phyloP scores from a whole-genome alignment of 2,113 vertebrate genomes.

The Eretmochelys imbricata region DNA sequence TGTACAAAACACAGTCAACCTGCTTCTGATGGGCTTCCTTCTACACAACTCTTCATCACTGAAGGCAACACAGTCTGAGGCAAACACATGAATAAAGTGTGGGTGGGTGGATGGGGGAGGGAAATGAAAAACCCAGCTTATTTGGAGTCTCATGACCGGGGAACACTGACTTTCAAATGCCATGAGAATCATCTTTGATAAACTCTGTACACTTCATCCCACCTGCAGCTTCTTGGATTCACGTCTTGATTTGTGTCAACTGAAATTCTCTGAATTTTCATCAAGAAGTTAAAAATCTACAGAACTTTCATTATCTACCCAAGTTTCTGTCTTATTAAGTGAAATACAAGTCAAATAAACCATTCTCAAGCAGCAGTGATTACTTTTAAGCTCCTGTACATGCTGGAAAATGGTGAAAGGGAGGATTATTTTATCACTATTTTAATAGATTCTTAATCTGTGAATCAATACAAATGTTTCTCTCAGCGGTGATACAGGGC shows the following conservation, averaged over 20 bases:
- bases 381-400: conserved; percentile 63
- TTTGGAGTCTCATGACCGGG: conserved; percentile 21
- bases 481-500: conserved; percentile 43
- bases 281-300: conserved; percentile 73
- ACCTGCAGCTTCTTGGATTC: conserved; percentile 70
- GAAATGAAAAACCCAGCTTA: neutral
- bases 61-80: neutral
- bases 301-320: conserved; percentile 71
- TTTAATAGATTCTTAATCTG: conserved; percentile 76
- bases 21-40: neutral
- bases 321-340: conserved; percentile 73
- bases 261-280: conserved; percentile 75
- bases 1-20: neutral
- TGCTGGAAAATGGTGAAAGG: neutral
- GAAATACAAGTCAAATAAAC: conserved; percentile 72
- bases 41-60: neutral
- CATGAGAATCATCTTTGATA: conserved; percentile 58
- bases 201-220: conserved; percentile 49
- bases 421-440: conserved; percentile 70
- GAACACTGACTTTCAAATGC: conserved; percentile 71
- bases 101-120: neutral
- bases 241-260: conserved; percentile 71
- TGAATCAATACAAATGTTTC: conserved; percentile 77
- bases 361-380: conserved; percentile 69
- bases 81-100: neutral